Evolutionary conservation across 2,888 invertebrate genomes (phyloP), one percentile per base, ranked within the genome.

Genomic region (Pollenia labialis): DNA sequence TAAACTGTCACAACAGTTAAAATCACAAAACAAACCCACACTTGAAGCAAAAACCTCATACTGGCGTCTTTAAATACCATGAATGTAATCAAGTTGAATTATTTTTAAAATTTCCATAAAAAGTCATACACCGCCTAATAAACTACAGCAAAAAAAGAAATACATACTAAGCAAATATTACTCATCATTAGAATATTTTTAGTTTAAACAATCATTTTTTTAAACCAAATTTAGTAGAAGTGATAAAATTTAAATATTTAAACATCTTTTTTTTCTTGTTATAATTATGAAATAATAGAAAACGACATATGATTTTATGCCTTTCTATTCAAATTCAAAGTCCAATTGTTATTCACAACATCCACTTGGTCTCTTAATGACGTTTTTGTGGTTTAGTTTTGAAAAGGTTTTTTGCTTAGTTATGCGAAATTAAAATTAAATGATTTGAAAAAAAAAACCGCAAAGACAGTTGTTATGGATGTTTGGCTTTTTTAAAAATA

Each of bases 121-220:
- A 64, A 66, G 52, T 23, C 52, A 76, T n/a, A 11, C 4, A 50
- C 3, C 11, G 50, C 40, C 40, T 18, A 50, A 44, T 52, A 52
- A 42, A 23, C 1, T 64, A 23, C 3, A 48, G 42, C 48, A 40
- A 46, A 32, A 11, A 50, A 40, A 18, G n/a, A n/a, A n/a, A n/a
- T n/a, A n/a, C 48, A 11, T 23, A 23, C n/a, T n/a, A 9, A 0
- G 16, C 12, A 62, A 44, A 58, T 48, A 12, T 32, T 32, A 32
- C n/a, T 77, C 66, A 68, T 56, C 46, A 58, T 8, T 11, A 9
- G 14, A 32, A 68, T 77, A 77, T 66, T 68, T 77, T 46, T 4
- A 42, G 64, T 52, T 52, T 44, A 11, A 60, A 44, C 32, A 46
- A 32, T 32, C 2, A 40, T 54, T 23, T 56, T 44, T 56, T 66